Percentiles rank a stretch among this genome's conserved stretches.
These are phyloP conservation scores for Taeniopygia guttata DNA, from an alignment of 2,797 vertebrate species.

Conservation along the genomic window DNA sequence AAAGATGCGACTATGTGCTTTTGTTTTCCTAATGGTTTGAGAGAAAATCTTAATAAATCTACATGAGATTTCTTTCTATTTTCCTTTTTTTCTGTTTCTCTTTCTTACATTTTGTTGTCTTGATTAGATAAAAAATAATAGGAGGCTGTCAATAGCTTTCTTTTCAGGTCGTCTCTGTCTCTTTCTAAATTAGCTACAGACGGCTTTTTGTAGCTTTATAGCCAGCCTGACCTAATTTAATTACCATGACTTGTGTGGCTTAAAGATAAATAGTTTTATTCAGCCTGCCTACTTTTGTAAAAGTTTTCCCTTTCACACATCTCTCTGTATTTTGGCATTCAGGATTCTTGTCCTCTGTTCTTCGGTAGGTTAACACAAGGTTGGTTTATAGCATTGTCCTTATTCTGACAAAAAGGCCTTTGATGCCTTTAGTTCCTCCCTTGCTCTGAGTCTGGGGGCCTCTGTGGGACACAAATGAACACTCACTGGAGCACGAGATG, in stretches of 20 bases:
- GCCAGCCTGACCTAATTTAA: constrained; percentile 72
- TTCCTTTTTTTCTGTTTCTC: neutral
- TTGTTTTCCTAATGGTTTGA: constrained; percentile 14
- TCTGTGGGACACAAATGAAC: constrained; percentile 34
- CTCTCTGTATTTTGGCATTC: constrained; percentile 63
- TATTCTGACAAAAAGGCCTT: constrained; percentile 62
- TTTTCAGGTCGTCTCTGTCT: constrained; percentile 65
- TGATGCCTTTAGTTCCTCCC: constrained; percentile 29
- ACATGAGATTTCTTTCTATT: neutral
- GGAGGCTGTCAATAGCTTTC: constrained; percentile 64
- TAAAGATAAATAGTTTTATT: constrained; percentile 73
- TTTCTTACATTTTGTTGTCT: constrained; percentile 49
- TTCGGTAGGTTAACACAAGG: constrained; percentile 38
- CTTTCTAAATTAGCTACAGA: constrained; percentile 74
- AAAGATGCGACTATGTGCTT: neutral
- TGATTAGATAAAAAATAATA: constrained; percentile 57
- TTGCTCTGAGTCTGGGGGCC: neutral
- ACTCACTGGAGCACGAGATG: neutral
- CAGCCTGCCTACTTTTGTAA: constrained; percentile 57
- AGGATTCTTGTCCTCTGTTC: constrained; percentile 46
- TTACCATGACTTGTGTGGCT: constrained; percentile 71
- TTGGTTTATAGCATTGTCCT: constrained; percentile 40
- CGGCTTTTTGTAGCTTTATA: constrained; percentile 62
- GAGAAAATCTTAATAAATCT: constrained; percentile 43
- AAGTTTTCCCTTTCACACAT: constrained; percentile 56